phyloP scores from a whole-genome alignment of 2,113 vertebrate species.

The Nothocercus julius region DNA sequence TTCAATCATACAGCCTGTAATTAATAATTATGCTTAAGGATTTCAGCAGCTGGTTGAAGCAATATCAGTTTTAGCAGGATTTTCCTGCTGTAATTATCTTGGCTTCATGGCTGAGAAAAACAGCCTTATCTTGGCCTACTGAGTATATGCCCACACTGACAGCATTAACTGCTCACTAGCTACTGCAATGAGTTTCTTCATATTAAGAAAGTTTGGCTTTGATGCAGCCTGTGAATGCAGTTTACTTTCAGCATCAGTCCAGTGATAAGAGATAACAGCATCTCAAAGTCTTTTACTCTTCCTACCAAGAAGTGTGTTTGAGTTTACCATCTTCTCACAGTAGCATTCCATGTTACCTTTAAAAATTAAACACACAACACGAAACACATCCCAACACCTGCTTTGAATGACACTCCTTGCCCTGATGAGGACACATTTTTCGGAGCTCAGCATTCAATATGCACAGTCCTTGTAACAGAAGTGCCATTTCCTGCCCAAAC shows the following conservation, averaged over 20 bases:
- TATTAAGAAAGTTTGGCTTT: background rate
- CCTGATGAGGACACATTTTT: background rate
- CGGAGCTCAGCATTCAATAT: background rate
- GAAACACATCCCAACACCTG: background rate
- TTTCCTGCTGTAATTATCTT: constrained; percentile 56
- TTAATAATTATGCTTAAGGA: background rate
- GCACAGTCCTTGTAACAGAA: background rate
- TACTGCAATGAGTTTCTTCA: background rate
- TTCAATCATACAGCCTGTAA: background rate
- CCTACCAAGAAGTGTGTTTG: background rate
- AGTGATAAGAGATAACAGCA: background rate
- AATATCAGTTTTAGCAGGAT: constrained; percentile 53
- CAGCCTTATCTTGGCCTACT: background rate
- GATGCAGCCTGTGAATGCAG: background rate
- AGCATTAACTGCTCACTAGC: background rate
- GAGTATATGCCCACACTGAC: background rate
- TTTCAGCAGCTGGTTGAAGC: constrained; percentile 40
- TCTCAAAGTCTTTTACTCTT: background rate
- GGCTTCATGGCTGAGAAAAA: constrained; percentile 10
- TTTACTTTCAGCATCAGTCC: background rate
- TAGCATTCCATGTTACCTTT: background rate
- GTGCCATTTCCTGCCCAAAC: background rate
- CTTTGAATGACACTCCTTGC: background rate
- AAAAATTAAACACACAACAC: background rate
- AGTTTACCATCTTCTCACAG: background rate